Base-by-base conservation (phyloP, 1,140 invertebrate genomes). In the Brachionus plicatilis region DNA sequence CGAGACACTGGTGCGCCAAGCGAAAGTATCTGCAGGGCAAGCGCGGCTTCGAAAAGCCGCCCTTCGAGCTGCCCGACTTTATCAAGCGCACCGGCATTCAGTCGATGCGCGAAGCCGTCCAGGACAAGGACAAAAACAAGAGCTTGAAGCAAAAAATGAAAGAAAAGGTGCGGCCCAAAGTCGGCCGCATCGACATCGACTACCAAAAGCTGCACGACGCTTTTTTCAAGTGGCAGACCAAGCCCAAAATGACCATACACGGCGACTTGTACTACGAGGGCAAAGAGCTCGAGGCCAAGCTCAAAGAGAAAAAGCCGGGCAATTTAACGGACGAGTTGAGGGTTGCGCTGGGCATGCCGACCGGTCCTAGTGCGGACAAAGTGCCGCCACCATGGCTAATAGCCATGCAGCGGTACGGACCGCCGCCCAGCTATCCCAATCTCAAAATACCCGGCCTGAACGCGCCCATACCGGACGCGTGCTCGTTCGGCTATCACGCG, bases 251-350 rank as follows among this genome's bases (percentile, higher is more conserved):
- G 95, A 98, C 96, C 0, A 97, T 97, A 87, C 97, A 98, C 89
- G 98, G 97, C 14, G 98, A 99, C 91, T 90, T 99, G 0, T 99
- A 99, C 90, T 99, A 99, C 90, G 98, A 99, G 87, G 98, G 98
- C n/a, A 99, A 99, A 89, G 98, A 99, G 90, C 98, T 98, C 90
- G 98, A 99, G 89, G 99, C 97, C 0, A 92, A 96, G 53, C 91
- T 99, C 47, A 95, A 96, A 86, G 97, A 99, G 87, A 99, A 99
- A 89, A 99, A 99, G 89, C 98, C 97, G 0, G 98, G 98, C 0
- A 96, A 98, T 88, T 90, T 99, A 7, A 95, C 95, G 9, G 96
- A 98, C 88, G 97, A 99, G 87, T 88, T 99, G 83, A 91, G 97
- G 82, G 97, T 96, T 24, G 96, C 98, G 6, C 90, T 99, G 14